phyloP scores from a whole-genome alignment of 1,140 invertebrate genomes.

The Daktulosphaira vitifoliae region DNA sequence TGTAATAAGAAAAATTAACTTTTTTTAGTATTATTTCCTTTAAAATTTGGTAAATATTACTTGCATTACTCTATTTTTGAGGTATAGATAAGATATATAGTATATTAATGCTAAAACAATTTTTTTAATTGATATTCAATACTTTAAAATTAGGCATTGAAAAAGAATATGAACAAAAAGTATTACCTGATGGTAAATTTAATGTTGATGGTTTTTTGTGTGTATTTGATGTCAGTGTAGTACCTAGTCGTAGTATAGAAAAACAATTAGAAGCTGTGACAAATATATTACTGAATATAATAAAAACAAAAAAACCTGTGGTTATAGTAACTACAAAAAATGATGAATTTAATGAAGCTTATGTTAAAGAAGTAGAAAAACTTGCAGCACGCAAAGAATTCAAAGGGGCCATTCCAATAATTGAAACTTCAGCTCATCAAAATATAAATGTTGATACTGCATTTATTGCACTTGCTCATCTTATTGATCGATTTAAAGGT shows the following conservation, averaged over 20 bases:
- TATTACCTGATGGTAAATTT: conserved; percentile 87
- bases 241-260: conserved; percentile 80
- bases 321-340: conserved; percentile 94
- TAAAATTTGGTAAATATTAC: too few relatives aligned
- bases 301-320: conserved; percentile 91
- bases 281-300: conserved; percentile 69
- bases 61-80: too few relatives aligned
- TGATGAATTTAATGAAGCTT: conserved; percentile 82
- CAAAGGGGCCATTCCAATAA: conserved; percentile 73
- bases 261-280: conserved; percentile 77
- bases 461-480: conserved; percentile 84
- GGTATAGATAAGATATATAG: too few relatives aligned
- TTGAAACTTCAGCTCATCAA: conserved; percentile 93
- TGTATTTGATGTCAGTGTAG: conserved; percentile 89
- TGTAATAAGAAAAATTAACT: too few relatives aligned
- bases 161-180: conserved; percentile 89
- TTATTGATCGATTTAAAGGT: conserved; percentile 70
- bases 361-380: conserved; percentile 80
- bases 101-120: too few relatives aligned
- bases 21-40: too few relatives aligned
- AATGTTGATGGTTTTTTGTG: conserved; percentile 93
- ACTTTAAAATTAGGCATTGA: conserved; percentile 50
- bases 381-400: conserved; percentile 85
- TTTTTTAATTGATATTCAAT: too few relatives aligned
- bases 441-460: conserved; percentile 94